Conservation (phyloP, 64 coral and sea anemone species). For the Porites lutea region DNA sequence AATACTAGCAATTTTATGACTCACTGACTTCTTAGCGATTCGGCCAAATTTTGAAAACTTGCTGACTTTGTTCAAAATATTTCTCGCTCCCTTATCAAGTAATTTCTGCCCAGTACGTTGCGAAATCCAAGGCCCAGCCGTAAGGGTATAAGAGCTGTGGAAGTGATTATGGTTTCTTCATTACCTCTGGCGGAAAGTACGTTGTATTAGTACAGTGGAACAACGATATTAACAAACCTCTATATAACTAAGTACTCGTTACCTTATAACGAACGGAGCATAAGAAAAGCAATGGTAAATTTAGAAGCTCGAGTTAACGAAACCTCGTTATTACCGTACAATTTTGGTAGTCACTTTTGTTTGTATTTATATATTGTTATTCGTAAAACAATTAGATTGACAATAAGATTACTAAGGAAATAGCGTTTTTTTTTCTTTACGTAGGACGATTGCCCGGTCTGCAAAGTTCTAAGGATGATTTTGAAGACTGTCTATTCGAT, state of each 20-base stretch:
- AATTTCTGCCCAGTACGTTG: neutral
- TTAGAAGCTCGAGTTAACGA: neutral
- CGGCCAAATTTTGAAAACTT: neutral
- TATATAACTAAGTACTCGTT: neutral
- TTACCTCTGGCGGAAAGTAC: neutral
- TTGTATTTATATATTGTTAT: neutral
- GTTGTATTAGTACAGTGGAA: neutral
- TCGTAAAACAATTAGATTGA: no score
- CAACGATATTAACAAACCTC: neutral
- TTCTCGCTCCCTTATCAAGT: no score
- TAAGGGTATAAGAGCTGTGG: neutral
- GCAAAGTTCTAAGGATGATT: no score
- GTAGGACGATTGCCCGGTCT: no score
- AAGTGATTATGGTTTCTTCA: neutral
- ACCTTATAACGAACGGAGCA: neutral
- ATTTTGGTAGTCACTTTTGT: neutral
- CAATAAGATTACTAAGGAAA: no score
- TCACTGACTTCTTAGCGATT: neutral
- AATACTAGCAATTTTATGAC: neutral
- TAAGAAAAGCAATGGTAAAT: neutral
- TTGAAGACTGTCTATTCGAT: no score
- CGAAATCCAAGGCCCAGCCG: neutral
- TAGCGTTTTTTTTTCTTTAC: no score
- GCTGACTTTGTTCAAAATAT: neutral
- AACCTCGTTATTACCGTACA: neutral